These are phyloP conservation scores for Diceros bicornis DNA, from an alignment of 2,797 vertebrate genomes.

Conservation along the genomic window DNA sequence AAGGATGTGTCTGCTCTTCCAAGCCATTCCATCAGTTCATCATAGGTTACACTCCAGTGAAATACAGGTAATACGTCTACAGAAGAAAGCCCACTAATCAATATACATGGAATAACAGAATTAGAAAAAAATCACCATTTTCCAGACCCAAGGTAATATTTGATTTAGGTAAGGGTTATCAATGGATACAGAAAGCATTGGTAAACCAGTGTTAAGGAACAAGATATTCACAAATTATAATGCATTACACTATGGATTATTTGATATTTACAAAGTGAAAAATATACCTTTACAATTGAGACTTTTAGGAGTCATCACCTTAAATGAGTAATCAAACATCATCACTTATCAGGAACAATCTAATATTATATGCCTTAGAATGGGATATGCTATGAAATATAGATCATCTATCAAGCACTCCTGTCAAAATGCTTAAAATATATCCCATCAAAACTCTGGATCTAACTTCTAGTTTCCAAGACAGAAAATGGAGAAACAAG, in stretches of 20 bases:
- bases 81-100: background rate
- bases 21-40: background rate
- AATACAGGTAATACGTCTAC: background rate
- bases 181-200: background rate
- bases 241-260: background rate
- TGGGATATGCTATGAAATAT: background rate
- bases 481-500: background rate
- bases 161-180: background rate
- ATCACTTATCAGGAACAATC: background rate
- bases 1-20: background rate
- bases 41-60: background rate
- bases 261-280: conserved; percentile 40
- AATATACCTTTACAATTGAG: background rate
- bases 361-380: background rate
- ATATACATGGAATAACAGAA: background rate
- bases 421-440: background rate
- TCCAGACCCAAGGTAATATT: background rate
- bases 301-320: background rate
- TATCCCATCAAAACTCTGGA: background rate
- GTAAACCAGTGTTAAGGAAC: background rate
- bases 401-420: background rate
- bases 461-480: background rate
- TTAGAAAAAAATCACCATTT: conserved; percentile 1
- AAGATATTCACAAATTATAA: background rate
- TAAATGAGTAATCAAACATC: background rate